Evolutionary conservation across 2,797 vertebrate species (phyloP).

Genomic region (Pseudochaenichthys georgianus): DNA sequence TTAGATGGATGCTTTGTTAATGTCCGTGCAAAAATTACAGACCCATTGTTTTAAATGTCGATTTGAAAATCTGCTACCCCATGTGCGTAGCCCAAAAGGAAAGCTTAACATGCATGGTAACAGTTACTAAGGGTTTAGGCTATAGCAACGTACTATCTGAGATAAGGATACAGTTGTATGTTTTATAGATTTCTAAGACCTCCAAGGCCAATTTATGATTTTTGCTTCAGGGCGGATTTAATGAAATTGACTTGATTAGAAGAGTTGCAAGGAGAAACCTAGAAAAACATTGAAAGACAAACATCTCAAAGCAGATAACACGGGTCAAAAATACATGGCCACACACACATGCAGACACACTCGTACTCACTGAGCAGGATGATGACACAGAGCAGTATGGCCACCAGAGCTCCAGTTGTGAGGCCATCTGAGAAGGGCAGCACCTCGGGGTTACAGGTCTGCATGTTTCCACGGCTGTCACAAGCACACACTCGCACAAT

Average conservation of each 20-base stretch:
- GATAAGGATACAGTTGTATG: not conserved
- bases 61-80: not conserved
- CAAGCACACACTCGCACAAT: slow-evolving; percentile 94
- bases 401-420: slow-evolving; percentile 94
- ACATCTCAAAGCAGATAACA: not conserved
- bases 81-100: not conserved
- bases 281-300: not conserved
- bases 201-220: not conserved
- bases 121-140: not conserved
- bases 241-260: not conserved
- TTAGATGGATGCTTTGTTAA: slow-evolving; percentile 1
- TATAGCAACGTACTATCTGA: not conserved
- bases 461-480: slow-evolving; percentile 91
- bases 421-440: slow-evolving; percentile 93
- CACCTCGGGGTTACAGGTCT: slow-evolving; percentile 92
- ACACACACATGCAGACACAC: not conserved
- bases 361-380: slow-evolving; percentile 92
- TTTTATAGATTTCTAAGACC: not conserved
- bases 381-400: slow-evolving; percentile 94
- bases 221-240: not conserved
- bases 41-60: not conserved
- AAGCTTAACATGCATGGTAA: slow-evolving; percentile 4
- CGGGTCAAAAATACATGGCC: not conserved
- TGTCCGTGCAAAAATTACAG: not conserved
- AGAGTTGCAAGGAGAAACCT: not conserved